Percentiles rank a stretch among this genome's conserved stretches.
Conservation (phyloP, 2,113 vertebrate species). For the Thomomys bottae region DNA sequence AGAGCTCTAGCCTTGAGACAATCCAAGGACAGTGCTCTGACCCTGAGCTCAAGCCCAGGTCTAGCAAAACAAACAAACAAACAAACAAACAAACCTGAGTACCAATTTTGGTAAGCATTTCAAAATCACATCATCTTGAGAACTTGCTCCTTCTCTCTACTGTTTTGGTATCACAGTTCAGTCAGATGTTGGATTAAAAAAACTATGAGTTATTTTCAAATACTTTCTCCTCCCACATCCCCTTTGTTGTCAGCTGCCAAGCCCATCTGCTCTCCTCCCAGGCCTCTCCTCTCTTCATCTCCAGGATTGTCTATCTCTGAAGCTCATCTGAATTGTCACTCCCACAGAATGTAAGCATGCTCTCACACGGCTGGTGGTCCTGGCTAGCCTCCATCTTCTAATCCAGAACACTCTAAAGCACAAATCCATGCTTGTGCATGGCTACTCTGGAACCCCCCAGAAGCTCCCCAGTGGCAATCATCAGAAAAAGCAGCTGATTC, state of each 20-base stretch:
- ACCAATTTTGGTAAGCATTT: not conserved
- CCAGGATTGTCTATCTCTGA: not conserved
- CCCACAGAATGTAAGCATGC: not conserved
- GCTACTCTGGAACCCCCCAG: not conserved
- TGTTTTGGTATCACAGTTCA: not conserved
- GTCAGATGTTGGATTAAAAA: constrained; percentile 12
- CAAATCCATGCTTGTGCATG: not conserved
- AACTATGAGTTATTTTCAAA: not conserved
- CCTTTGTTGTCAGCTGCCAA: not conserved
- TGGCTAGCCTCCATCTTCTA: not conserved
- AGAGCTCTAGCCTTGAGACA: too few relatives aligned
- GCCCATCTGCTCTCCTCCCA: not conserved
- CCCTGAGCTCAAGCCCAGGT: too few relatives aligned
- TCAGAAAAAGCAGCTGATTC: not conserved
- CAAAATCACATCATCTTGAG: not conserved
- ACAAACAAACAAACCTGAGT: too few relatives aligned
- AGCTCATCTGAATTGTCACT: too few relatives aligned
- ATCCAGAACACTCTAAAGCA: not conserved
- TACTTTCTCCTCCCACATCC: not conserved
- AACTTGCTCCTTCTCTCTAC: not conserved
- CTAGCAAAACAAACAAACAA: too few relatives aligned
- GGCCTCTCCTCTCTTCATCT: not conserved
- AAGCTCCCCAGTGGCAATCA: not conserved
- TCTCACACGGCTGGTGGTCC: not conserved
- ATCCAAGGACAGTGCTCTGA: too few relatives aligned